These are phyloP conservation scores for Gulo gulo DNA, from an alignment of 2,113 vertebrate species.

Conservation along the genomic window DNA sequence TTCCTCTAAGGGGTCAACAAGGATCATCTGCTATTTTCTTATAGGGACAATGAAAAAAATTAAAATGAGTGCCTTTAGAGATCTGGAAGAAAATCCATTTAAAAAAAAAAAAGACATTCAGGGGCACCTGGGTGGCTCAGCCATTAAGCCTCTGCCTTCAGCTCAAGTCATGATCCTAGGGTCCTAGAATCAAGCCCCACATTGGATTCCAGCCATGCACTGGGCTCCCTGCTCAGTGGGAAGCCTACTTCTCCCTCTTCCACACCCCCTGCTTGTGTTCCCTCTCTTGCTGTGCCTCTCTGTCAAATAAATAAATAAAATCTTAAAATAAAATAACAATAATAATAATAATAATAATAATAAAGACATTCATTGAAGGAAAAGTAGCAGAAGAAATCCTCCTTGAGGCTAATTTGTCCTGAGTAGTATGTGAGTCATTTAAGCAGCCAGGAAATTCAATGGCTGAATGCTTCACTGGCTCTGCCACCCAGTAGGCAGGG, in stretches of 20 bases:
- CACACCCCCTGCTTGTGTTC: too few species aligned
- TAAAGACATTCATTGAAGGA: not conserved
- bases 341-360: too few species aligned
- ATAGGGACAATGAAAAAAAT: not conserved
- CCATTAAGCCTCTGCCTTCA: too few species aligned
- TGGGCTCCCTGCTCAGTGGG: too few species aligned
- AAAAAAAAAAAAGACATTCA: not conserved
- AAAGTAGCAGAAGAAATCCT: conserved; percentile 3
- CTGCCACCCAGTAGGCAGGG: not conserved
- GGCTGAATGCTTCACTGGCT: conserved; percentile 66
- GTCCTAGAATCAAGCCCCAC: too few species aligned
- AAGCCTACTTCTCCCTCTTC: too few species aligned
- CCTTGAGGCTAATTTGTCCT: not conserved
- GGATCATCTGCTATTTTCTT: not conserved
- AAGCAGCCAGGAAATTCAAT: conserved; percentile 43
- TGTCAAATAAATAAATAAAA: too few species aligned
- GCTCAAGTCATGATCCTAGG: too few species aligned
- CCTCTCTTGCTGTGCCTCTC: too few species aligned
- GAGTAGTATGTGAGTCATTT: not conserved
- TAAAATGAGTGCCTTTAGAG: not conserved
- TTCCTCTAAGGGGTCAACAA: not conserved
- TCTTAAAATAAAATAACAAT: not conserved
- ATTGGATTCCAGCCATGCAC: too few species aligned
- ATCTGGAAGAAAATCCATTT: not conserved
- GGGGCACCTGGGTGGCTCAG: too few species aligned